A percentile compares a stretch with the other conserved stretches of the same genome.
Evolutionary conservation across 2,797 vertebrate species (phyloP).

Genomic region (Tragopan temminckii): DNA sequence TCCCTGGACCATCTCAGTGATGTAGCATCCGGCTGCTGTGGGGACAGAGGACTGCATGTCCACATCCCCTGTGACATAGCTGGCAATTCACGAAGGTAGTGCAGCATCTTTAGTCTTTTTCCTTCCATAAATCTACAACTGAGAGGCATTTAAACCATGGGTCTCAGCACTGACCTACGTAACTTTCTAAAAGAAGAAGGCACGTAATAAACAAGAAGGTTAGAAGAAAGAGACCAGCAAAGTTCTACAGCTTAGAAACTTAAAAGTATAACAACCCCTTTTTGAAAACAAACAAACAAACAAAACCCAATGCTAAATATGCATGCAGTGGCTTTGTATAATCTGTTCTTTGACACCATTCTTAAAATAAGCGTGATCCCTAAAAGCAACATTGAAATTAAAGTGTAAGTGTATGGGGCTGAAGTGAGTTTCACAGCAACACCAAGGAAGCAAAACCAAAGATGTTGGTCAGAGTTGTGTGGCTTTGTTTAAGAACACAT

Average conservation of each 20-base stretch:
- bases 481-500: conserved; percentile 68
- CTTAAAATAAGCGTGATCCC: conserved; percentile 53
- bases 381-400: conserved; percentile 70
- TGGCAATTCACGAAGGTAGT: background rate
- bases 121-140: background rate
- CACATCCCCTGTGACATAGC: background rate
- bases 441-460: conserved; percentile 29
- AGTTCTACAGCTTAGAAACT: background rate
- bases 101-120: background rate
- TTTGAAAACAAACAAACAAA: background rate
- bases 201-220: background rate
- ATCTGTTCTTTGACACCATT: conserved; percentile 55
- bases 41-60: background rate
- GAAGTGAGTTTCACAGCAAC: conserved; percentile 27
- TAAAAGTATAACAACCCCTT: conserved; percentile 1
- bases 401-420: conserved; percentile 29
- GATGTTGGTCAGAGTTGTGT: conserved; percentile 52
- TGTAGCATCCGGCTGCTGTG: background rate
- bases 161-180: background rate
- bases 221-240: conserved; percentile 7
- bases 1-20: background rate
- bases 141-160: background rate
- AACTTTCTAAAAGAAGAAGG: background rate
- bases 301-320: background rate
- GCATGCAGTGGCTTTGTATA: background rate